A percentile compares a stretch with the other conserved stretches of the same genome.
Evolutionary conservation across 2,113 vertebrate genomes (phyloP).

Genomic region (Spea multiplicata): DNA sequence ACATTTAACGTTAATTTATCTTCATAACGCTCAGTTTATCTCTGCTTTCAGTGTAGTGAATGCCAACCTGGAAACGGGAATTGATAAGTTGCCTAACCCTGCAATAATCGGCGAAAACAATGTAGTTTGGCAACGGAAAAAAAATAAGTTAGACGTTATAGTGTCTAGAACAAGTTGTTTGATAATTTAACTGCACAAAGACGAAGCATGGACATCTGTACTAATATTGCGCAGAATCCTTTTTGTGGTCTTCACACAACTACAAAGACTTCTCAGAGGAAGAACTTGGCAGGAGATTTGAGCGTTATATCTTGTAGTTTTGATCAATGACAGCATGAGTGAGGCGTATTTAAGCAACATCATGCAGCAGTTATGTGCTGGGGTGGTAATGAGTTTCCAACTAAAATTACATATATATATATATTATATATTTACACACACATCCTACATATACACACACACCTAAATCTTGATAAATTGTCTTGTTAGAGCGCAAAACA

Average conservation of each 20-base stretch:
- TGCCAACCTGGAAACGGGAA: constrained; percentile 54
- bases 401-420: background rate
- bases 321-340: constrained; percentile 26
- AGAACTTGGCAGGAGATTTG: constrained; percentile 39
- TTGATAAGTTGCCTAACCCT: constrained; percentile 54
- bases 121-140: constrained; percentile 51
- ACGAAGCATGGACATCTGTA: background rate
- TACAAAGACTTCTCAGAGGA: constrained; percentile 39
- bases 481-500: too few relatives aligned
- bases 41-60: constrained; percentile 50
- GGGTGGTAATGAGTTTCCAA: constrained; percentile 6
- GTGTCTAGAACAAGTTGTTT: background rate
- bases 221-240: constrained; percentile 9
- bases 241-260: constrained; percentile 35
- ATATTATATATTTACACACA: too few relatives aligned
- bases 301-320: constrained; percentile 28
- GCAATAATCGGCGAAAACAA: constrained; percentile 51
- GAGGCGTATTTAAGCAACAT: constrained; percentile 26
- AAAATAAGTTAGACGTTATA: constrained; percentile 26
- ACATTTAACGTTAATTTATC: constrained; percentile 66
- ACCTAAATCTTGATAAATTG: too few relatives aligned
- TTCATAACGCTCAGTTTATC: constrained; percentile 57
- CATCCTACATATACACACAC: too few relatives aligned
- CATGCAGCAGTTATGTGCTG: constrained; percentile 14
- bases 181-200: constrained; percentile 6